Conservation (phyloP, 1,140 invertebrate genomes). For the Elysia chlorotica region DNA sequence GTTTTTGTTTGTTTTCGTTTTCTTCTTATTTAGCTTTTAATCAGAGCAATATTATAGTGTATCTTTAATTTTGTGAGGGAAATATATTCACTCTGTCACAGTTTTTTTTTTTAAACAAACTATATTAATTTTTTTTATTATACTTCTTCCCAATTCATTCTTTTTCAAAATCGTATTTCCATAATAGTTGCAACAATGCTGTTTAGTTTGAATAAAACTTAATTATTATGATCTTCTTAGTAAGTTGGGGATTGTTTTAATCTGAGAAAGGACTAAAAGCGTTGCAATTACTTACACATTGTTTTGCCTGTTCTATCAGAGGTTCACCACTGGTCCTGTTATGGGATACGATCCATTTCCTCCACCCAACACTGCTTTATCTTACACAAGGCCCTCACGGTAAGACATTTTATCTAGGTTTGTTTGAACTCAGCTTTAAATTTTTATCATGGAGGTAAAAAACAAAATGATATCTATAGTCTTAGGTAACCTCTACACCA, state of each 20-base stretch:
- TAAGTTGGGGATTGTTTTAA: too few relatives aligned
- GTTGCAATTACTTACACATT: too few relatives aligned
- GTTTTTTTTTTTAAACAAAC: not conserved
- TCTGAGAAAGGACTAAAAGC: too few relatives aligned
- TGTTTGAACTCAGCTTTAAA: not conserved
- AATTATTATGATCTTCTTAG: not conserved
- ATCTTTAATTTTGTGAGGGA: too few relatives aligned
- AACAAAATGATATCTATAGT: too few relatives aligned
- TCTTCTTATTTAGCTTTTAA: too few relatives aligned
- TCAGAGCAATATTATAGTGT: too few relatives aligned
- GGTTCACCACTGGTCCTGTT: not conserved
- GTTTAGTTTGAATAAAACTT: not conserved
- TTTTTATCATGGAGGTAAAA: not conserved
- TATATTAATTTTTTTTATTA: not conserved
- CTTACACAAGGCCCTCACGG: constrained; percentile 8
- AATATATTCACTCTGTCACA: too few relatives aligned
- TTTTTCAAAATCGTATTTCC: not conserved
- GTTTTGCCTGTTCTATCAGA: too few relatives aligned
- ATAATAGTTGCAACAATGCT: not conserved
- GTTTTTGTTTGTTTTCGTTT: too few relatives aligned
- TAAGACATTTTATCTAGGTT: not conserved
- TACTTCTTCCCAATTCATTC: not conserved
- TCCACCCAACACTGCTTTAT: constrained; percentile 1
- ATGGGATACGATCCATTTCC: constrained; percentile 10
- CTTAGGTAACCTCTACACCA: too few relatives aligned